phyloP scores from a whole-genome alignment of 2,888 invertebrate species.

The Drosophila emarginata region DNA sequence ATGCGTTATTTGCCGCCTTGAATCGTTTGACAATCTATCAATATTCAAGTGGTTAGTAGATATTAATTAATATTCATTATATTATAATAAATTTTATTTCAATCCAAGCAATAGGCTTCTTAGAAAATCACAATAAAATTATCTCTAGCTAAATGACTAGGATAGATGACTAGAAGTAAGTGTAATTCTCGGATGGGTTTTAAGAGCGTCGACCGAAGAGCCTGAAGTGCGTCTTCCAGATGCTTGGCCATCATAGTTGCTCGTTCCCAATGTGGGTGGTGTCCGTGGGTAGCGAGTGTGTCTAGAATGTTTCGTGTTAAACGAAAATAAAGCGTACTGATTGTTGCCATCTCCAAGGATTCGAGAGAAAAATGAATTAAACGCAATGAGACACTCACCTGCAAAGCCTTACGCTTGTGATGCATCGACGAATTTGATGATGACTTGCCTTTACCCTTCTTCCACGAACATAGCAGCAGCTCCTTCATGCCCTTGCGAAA shows the following conservation, averaged over 20 bases:
- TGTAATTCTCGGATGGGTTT: constrained; percentile 33
- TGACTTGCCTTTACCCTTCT: constrained; percentile 81
- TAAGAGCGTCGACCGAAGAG: constrained; percentile 69
- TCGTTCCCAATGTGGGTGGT: constrained; percentile 82
- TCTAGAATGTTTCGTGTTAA: constrained; percentile 56
- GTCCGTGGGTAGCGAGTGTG: constrained; percentile 82
- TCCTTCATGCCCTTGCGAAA: constrained; percentile 94
- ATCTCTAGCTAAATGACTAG: constrained; percentile 27
- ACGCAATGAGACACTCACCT: constrained; percentile 71
- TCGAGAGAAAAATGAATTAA: constrained; percentile 2
- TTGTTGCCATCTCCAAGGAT: not conserved
- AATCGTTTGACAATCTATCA: too few relatives aligned
- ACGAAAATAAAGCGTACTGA: not conserved
- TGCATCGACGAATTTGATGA: constrained; percentile 81
- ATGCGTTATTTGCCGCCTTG: constrained; percentile 36
- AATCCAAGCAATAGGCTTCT: constrained; percentile 45
- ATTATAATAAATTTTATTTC: constrained; percentile 37
- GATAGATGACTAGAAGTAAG: constrained; percentile 18
- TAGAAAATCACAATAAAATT: constrained; percentile 61
- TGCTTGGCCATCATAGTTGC: constrained; percentile 81
- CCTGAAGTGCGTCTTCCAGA: constrained; percentile 55
- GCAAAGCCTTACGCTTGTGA: constrained; percentile 81
- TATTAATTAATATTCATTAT: not conserved
- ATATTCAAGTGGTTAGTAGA: constrained; percentile 1
- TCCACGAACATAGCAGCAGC: constrained; percentile 86